A percentile compares a stretch with the other conserved stretches of the same genome.
Conservation (phyloP, 30 jellyfish, hydroid and myxozoan genomes). For the Catostylus mosaicus region DNA sequence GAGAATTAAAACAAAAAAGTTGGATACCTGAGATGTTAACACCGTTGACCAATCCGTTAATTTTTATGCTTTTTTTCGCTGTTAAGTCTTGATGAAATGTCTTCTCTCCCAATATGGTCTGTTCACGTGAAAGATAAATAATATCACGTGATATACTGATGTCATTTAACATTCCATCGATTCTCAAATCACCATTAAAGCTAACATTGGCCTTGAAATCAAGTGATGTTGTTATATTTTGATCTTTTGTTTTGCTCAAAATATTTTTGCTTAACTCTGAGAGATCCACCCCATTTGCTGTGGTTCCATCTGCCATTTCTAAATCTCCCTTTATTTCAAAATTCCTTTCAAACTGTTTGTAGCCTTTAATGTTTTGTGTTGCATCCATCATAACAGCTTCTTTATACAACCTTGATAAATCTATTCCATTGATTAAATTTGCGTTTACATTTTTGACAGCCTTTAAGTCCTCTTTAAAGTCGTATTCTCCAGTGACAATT, state of each 20-base stretch:
- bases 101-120: conserved; percentile 59
- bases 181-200: conserved; percentile 22
- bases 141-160: conserved; percentile 70
- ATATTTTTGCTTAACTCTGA: conserved; percentile 65
- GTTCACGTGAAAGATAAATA: conserved; percentile 50
- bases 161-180: conserved; percentile 76
- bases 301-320: conserved; percentile 46
- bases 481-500: conserved; percentile 24
- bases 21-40: conserved; percentile 61
- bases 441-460: conserved; percentile 17
- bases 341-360: conserved; percentile 11
- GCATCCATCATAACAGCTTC: conserved; percentile 52
- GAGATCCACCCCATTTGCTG: conserved; percentile 74
- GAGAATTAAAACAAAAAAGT: background rate
- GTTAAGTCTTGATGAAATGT: conserved; percentile 20
- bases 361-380: conserved; percentile 63
- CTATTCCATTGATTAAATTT: conserved; percentile 52
- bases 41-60: conserved; percentile 58
- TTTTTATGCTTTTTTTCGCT: conserved; percentile 15
- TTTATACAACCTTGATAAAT: conserved; percentile 38
- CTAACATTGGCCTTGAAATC: conserved; percentile 27
- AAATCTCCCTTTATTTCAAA: conserved; percentile 49
- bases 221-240: conserved; percentile 47
- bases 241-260: conserved; percentile 55
- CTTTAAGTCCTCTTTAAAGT: conserved; percentile 14